Evolutionary conservation across 2,113 vertebrate species (phyloP).

Genomic region (Isichthys henryi): DNA sequence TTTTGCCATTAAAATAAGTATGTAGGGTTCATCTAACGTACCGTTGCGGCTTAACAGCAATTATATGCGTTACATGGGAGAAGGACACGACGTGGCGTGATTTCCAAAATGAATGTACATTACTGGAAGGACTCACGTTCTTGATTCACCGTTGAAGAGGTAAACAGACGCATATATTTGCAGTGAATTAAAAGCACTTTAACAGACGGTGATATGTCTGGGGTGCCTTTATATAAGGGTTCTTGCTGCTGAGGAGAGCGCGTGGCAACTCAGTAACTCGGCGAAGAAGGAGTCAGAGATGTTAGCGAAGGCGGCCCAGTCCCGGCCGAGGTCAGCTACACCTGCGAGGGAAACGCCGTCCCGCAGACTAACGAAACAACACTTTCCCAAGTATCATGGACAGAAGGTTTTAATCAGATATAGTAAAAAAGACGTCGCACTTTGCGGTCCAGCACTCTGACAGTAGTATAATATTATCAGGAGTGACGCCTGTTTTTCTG

Average conservation of each 20-base stretch:
- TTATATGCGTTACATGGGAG: background rate
- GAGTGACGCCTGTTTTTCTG: too few species aligned
- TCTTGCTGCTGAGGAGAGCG: background rate
- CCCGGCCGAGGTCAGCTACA: too few species aligned
- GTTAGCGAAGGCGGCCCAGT: too few species aligned
- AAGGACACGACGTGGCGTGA: background rate
- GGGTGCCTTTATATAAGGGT: background rate
- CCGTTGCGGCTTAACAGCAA: background rate
- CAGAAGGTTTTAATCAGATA: background rate
- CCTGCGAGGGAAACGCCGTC: too few species aligned
- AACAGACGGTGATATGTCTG: background rate
- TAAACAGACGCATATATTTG: background rate
- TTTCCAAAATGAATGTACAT: background rate
- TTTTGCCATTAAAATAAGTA: background rate
- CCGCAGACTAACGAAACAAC: background rate
- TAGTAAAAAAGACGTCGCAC: too few species aligned
- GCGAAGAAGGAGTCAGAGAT: background rate
- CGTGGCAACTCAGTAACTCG: background rate
- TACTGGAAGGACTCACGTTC: background rate
- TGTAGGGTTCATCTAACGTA: background rate
- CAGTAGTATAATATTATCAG: too few species aligned
- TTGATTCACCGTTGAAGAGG: background rate
- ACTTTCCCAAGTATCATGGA: slow-evolving; percentile 16
- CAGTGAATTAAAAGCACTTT: background rate
- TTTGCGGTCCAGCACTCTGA: too few species aligned